Percentiles rank a stretch among this genome's conserved stretches.
phyloP scores from a whole-genome alignment of 2,113 vertebrate genomes.

The Hypocryptadius cinnamomeus region DNA sequence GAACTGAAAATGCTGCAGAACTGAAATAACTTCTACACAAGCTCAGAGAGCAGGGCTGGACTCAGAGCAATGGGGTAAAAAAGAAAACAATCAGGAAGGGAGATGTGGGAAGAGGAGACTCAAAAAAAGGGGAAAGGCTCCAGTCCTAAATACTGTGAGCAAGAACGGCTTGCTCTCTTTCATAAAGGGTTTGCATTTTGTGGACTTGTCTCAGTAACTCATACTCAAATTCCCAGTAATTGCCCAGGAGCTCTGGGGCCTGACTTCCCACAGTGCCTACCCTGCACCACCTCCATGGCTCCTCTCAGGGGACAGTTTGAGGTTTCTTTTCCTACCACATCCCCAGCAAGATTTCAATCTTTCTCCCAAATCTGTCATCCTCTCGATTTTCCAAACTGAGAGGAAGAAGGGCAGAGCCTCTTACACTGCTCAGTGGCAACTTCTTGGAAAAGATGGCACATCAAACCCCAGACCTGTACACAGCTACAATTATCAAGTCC shows the following conservation, averaged over 20 bases:
- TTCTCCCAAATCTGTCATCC: not conserved
- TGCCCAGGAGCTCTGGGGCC: not conserved
- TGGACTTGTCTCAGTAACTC: not conserved
- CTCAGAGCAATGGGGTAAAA: not conserved
- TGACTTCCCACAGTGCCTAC: not conserved
- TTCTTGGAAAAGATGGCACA: not conserved
- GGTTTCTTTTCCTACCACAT: not conserved
- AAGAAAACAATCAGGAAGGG: not conserved
- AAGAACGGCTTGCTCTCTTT: not conserved
- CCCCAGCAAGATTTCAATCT: not conserved
- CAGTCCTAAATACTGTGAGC: not conserved
- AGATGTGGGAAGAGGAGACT: not conserved
- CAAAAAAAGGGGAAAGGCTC: not conserved
- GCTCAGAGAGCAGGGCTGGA: not conserved
- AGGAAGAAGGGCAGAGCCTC: not conserved
- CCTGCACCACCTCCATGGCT: not conserved
- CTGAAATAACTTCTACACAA: not conserved
- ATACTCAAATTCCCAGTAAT: not conserved
- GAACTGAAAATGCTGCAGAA: not conserved
- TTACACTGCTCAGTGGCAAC: not conserved
- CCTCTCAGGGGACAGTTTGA: not conserved
- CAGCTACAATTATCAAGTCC: not conserved
- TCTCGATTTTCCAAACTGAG: not conserved
- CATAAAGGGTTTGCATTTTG: not conserved
- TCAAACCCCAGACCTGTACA: not conserved